Conservation (phyloP, 2,797 vertebrate species). For the Etheostoma perlongum region DNA sequence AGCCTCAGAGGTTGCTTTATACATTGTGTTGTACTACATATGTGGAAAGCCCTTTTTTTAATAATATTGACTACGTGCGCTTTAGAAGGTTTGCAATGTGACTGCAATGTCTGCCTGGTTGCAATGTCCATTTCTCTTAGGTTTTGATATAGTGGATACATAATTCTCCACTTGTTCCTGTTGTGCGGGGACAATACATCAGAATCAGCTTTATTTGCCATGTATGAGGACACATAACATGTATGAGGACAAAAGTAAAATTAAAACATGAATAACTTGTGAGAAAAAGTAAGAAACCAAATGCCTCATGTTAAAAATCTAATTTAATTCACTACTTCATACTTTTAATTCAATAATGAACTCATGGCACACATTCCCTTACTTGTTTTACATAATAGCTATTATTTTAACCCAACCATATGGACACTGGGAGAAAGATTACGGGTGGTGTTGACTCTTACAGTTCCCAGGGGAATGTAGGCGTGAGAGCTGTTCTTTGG, state of each 20-base stretch:
- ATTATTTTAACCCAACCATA: conserved; percentile 30
- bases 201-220: too few species aligned
- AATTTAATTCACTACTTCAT: neutral
- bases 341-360: conserved; percentile 19
- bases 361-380: neutral
- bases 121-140: neutral
- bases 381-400: conserved; percentile 24
- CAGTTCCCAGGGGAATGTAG: conserved; percentile 19
- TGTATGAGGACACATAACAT: too few species aligned
- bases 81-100: neutral
- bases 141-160: neutral
- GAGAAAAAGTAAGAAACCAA: neutral
- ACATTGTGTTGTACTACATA: conserved; percentile 10
- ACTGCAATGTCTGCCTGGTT: neutral
- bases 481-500: conserved; percentile 31
- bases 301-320: neutral
- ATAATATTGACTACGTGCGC: neutral
- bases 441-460: conserved; percentile 16
- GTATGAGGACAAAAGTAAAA: neutral
- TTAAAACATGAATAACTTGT: neutral
- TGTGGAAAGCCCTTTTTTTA: neutral
- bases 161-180: neutral
- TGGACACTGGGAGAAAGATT: conserved; percentile 27
- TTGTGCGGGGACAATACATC: neutral
- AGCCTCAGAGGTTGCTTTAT: neutral